Conservation (phyloP, 2,888 invertebrate species). For the Trachelus iudaicus region DNA sequence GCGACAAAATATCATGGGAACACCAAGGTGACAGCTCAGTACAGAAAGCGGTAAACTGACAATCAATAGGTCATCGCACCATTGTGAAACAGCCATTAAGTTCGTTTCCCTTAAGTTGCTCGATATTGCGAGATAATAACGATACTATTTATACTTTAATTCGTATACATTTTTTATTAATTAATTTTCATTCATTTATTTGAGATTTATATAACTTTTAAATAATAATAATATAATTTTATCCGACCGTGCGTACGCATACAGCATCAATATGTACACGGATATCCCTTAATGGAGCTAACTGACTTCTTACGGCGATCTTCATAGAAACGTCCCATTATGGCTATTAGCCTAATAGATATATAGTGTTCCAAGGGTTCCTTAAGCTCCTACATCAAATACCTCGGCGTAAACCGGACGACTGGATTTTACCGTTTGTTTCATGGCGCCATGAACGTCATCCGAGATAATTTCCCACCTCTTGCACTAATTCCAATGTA, state of each 20-base stretch:
- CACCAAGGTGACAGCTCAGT: neutral
- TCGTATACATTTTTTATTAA: neutral
- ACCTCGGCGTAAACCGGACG: slow-evolving; percentile 9
- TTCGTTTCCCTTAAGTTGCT: neutral
- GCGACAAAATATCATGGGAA: neutral
- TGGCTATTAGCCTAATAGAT: slow-evolving; percentile 56
- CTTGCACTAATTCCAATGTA: slow-evolving; percentile 46
- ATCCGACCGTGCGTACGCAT: neutral
- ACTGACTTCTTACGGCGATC: slow-evolving; percentile 34
- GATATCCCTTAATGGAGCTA: slow-evolving; percentile 5
- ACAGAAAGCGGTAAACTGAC: neutral
- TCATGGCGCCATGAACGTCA: slow-evolving; percentile 24
- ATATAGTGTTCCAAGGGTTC: slow-evolving; percentile 17
- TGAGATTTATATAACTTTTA: neutral
- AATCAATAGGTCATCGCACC: neutral
- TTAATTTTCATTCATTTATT: neutral
- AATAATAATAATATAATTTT: neutral
- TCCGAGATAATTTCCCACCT: slow-evolving; percentile 28
- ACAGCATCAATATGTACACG: neutral
- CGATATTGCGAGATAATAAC: neutral
- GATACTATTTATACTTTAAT: neutral
- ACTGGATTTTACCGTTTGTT: slow-evolving; percentile 38
- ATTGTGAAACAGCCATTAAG: neutral
- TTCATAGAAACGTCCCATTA: slow-evolving; percentile 48
- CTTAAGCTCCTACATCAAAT: neutral